Conservation (phyloP, 1,140 invertebrate genomes). For the Drosophila micromelanica region DNA sequence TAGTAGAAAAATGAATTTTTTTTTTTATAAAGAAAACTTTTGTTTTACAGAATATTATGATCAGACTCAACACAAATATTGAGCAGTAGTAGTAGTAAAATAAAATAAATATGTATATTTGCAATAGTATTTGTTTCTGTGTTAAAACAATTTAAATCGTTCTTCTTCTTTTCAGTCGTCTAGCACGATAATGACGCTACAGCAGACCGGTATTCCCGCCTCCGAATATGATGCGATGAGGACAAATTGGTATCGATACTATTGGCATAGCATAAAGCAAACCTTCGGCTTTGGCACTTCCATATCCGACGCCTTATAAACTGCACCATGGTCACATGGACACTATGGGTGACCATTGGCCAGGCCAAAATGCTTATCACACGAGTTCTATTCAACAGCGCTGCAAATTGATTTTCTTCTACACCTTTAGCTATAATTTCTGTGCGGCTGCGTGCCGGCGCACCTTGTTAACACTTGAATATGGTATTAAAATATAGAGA, state of each 20-base stretch:
- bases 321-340: slow-evolving; percentile 12
- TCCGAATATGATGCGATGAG: slow-evolving; percentile 92
- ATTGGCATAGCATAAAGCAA: slow-evolving; percentile 96
- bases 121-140: no score
- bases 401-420: slow-evolving; percentile 48
- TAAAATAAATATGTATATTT: no score
- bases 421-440: slow-evolving; percentile 61
- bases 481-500: slow-evolving; percentile 38
- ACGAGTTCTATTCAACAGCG: slow-evolving; percentile 34
- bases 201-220: slow-evolving; percentile 92
- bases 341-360: slow-evolving; percentile 9
- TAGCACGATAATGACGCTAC: slow-evolving; percentile 92
- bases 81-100: no score
- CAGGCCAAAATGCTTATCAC: slow-evolving; percentile 19
- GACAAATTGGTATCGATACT: slow-evolving; percentile 96
- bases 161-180: slow-evolving; percentile 86
- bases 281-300: slow-evolving; percentile 96
- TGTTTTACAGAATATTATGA: no score
- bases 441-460: slow-evolving; percentile 8
- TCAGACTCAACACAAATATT: no score
- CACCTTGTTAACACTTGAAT: slow-evolving; percentile 47
- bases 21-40: no score
- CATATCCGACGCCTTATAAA: slow-evolving; percentile 71
- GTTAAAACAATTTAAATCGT: background rate
- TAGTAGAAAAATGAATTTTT: no score